A percentile compares a stretch with the other conserved stretches of the same genome.
phyloP scores from a whole-genome alignment of 2,888 invertebrate species.

The Himalopsyche tibetana region DNA sequence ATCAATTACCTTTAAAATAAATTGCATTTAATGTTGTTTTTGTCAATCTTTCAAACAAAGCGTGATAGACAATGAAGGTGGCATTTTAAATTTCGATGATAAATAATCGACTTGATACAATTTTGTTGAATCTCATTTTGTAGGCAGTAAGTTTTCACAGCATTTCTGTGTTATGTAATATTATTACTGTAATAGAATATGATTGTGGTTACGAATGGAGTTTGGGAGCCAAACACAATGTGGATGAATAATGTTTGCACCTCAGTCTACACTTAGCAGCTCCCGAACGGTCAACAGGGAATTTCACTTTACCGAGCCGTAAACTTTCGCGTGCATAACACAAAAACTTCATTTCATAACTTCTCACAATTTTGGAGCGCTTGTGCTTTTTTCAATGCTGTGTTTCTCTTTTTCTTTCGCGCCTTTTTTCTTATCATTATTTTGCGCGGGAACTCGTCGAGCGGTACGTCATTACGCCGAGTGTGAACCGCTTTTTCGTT shows the following conservation, averaged over 20 bases:
- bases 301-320: slow-evolving; percentile 32
- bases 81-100: too few relatives aligned
- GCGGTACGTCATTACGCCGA: slow-evolving; percentile 40
- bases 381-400: slow-evolving; percentile 37
- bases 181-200: background rate
- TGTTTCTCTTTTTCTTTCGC: slow-evolving; percentile 37
- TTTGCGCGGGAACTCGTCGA: slow-evolving; percentile 35
- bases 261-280: slow-evolving; percentile 21
- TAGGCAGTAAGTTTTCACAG: background rate
- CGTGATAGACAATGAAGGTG: too few relatives aligned
- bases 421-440: slow-evolving; percentile 41
- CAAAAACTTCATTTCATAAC: slow-evolving; percentile 42
- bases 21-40: too few relatives aligned
- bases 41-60: too few relatives aligned
- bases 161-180: background rate
- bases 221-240: background rate
- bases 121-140: background rate
- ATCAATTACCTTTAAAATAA: too few relatives aligned
- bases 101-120: background rate
- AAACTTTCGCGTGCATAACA: slow-evolving; percentile 40
- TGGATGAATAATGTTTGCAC: slow-evolving; percentile 29
- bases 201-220: background rate
- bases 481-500: slow-evolving; percentile 42
- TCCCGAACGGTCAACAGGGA: slow-evolving; percentile 4
- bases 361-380: slow-evolving; percentile 32